These are phyloP conservation scores for Knipowitschia caucasica DNA, from an alignment of 2,797 vertebrate genomes.

Conservation along the genomic window DNA sequence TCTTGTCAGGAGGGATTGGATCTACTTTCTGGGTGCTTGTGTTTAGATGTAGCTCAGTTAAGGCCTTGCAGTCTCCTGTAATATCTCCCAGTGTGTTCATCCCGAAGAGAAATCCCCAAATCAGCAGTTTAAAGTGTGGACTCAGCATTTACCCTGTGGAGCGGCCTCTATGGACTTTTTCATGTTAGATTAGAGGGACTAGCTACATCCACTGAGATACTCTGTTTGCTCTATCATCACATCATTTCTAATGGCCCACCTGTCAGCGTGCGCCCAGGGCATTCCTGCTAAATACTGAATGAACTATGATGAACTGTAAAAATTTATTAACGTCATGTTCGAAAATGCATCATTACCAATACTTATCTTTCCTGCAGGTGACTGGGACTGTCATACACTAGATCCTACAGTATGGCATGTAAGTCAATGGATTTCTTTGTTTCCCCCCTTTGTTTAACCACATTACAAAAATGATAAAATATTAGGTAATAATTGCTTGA, in stretches of 20 bases:
- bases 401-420: slow-evolving; percentile 96
- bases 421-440: slow-evolving; percentile 58
- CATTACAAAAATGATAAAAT: too few species aligned
- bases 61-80: slow-evolving; percentile 25
- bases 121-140: slow-evolving; percentile 34
- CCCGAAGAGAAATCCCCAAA: slow-evolving; percentile 24
- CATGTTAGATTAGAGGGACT: slow-evolving; percentile 34
- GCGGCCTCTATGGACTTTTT: slow-evolving; percentile 34
- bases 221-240: slow-evolving; percentile 14
- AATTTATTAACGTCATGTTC: too few species aligned
- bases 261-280: slow-evolving; percentile 1
- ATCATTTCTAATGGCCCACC: not conserved
- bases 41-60: slow-evolving; percentile 36
- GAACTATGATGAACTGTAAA: not conserved
- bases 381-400: slow-evolving; percentile 96
- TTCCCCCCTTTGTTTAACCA: too few species aligned
- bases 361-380: slow-evolving; percentile 75
- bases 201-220: slow-evolving; percentile 17
- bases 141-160: slow-evolving; percentile 33
- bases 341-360: not conserved
- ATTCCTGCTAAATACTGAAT: not conserved
- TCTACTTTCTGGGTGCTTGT: slow-evolving; percentile 6
- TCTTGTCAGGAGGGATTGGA: slow-evolving; percentile 23
- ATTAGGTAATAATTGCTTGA: too few species aligned
- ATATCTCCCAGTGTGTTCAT: slow-evolving; percentile 32